Evolutionary conservation across 1,140 invertebrate species (phyloP).

Genomic region (Drosophila rhopaloa): DNA sequence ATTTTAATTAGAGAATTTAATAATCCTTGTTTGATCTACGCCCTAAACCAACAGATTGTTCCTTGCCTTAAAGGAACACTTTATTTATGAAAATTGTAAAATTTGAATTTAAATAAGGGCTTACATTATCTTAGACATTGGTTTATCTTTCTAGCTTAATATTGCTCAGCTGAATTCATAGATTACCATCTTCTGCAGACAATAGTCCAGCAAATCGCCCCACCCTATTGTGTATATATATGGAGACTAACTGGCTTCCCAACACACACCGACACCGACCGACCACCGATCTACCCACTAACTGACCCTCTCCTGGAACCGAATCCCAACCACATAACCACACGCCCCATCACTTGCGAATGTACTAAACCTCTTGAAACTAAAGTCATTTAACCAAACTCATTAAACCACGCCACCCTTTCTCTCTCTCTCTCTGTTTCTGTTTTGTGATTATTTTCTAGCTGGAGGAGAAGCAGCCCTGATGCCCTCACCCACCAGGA

Average conservation of each 20-base stretch:
- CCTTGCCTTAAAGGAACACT: too few relatives aligned
- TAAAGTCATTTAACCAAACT: conserved; percentile 79
- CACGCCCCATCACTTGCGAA: conserved; percentile 50
- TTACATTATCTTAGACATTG: background rate
- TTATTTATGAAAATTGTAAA: too few relatives aligned
- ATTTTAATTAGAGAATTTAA: too few relatives aligned
- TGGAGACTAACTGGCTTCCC: conserved; percentile 62
- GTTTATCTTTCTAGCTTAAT: background rate
- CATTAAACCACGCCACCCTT: conserved; percentile 77
- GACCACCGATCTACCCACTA: conserved; percentile 46
- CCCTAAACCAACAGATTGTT: too few relatives aligned
- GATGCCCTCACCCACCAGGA: conserved; percentile 87
- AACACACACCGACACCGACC: conserved; percentile 42
- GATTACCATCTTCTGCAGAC: background rate
- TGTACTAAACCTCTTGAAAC: conserved; percentile 71
- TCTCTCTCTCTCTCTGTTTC: conserved; percentile 55
- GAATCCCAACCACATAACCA: conserved; percentile 26
- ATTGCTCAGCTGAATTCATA: background rate
- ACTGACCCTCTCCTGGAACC: conserved; percentile 3
- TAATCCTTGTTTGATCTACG: too few relatives aligned
- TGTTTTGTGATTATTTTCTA: conserved; percentile 38
- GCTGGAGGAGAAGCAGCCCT: conserved; percentile 85
- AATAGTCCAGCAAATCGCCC: conserved; percentile 8
- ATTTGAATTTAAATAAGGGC: too few relatives aligned
- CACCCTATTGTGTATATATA: conserved; percentile 56